These are phyloP conservation scores for Bombylius discolor DNA, from an alignment of 2,888 invertebrate genomes.

Conservation along the genomic window DNA sequence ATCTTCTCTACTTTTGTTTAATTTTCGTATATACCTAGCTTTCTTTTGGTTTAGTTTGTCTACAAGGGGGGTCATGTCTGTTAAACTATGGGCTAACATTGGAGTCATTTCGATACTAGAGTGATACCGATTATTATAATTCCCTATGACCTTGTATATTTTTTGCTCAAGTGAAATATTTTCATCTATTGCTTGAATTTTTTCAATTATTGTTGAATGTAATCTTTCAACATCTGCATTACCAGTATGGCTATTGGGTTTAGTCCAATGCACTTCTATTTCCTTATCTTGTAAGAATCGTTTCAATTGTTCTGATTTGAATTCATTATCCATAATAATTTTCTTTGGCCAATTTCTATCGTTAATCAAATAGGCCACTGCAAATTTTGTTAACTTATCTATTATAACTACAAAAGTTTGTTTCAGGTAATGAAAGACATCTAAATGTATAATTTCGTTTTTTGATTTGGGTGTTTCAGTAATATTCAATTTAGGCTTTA, in stretches of 20 bases:
- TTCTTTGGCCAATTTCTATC: not conserved
- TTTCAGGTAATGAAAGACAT: not conserved
- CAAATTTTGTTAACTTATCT: not conserved
- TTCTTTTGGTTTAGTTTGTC: not conserved
- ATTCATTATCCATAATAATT: conserved; percentile 5
- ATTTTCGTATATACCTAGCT: not conserved
- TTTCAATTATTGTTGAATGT: conserved; percentile 7
- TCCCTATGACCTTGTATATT: conserved; percentile 4
- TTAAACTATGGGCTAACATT: not conserved
- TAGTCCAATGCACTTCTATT: not conserved
- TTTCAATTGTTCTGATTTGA: not conserved
- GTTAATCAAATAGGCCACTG: not conserved
- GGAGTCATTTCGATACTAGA: conserved; percentile 2
- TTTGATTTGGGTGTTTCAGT: not conserved
- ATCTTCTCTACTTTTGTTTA: not conserved
- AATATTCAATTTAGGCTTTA: not conserved
- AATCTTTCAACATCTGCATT: conserved; percentile 1
- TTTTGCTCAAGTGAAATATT: not conserved
- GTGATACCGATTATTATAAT: conserved; percentile 7
- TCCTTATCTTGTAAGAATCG: not conserved
- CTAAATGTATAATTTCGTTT: not conserved
- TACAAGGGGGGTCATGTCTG: not conserved
- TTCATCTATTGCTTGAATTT: conserved; percentile 4
- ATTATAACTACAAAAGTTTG: not conserved
- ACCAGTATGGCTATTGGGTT: conserved; percentile 4